Evolutionary conservation across 2,797 vertebrate genomes (phyloP), one percentile per base, ranked within the genome.

Genomic region (Taenioides sp.): DNA sequence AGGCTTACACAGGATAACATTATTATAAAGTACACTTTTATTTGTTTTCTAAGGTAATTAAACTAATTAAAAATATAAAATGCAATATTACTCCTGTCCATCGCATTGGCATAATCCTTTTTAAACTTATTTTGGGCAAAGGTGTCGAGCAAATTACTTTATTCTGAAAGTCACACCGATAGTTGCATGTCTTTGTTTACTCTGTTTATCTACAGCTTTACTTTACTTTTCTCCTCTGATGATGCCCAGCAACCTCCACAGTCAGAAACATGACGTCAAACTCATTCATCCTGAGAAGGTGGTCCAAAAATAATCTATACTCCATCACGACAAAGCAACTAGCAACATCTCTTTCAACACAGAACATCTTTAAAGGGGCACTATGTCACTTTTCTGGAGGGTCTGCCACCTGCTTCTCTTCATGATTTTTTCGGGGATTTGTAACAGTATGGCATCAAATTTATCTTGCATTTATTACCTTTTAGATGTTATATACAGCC

Each of bases 91-190:
- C 11, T 14, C 40, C 0, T 43, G 40, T 11, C 12, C 2, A 12
- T 12, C 5, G 14, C 14, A 16, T 37, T 37, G 7, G 10, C 9
- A 10, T 37, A 1, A 10, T 47, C 1, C 0, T 47, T 47, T 16
- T 47, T 47, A 10, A 10, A 37, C 1, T 9, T 34, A 4, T 6
- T 34, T 34, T 34, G 28, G 4, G 28, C 3, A 31, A 31, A 34
- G 6, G 28, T 4, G 4, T 40, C 7, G 37, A 0, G 37, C 2
- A 60, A 6, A 34, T 31, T 3, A 16, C 70, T 73, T 81, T 78
- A 74, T 74, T 84, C 68, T 68, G 31, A 75, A 73, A 22, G 20
- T 1, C 0, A 7, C 49, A 43, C 5, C 31, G 58, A 66, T 72
- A 61, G 27, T 52, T 40, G 20, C 7, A n/a, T 64, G 4, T 4